Evolutionary conservation across 2,113 vertebrate genomes (phyloP), one percentile per base, ranked within the genome.

Genomic region (Synchiropus splendidus): DNA sequence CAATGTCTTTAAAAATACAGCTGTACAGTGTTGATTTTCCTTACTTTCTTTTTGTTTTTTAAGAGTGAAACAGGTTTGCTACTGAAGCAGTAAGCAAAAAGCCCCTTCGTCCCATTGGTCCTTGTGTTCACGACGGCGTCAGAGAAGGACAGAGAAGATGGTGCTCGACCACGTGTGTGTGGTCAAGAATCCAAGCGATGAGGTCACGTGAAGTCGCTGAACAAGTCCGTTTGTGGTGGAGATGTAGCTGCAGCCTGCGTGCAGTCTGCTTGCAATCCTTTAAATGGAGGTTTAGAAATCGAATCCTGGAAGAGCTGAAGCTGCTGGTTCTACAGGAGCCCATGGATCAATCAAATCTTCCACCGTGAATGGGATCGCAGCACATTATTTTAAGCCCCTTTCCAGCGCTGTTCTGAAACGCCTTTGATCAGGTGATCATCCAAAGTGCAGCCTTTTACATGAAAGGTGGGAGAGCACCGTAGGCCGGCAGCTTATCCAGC

Each of bases 61-160:
- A n/a, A n/a, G n/a, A n/a, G n/a, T n/a, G 8, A 57, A 56, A 54
- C 58, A 27, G 52, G 74, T 74, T 72, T 68, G 68, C 71, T 64
- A 62, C 72, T 64, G 60, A 48, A 71, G 59, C 64, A 80, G 74
- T 76, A 59, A 76, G 70, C 62, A 75, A 78, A 43, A 51, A 82
- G 79, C 75, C 77, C 77, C 73, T 73, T 77, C 31, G 31, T 77
- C 79, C 73, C 79, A 80, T 71, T 76, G 71, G 62, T 74, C 57
- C 51, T 69, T 48, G 6, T 61, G 34, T 51, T 46, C 32, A 61
- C 37, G 16, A 48, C 47, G 39, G 58, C 31, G 1, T 51, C 12
- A 27, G 21, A 56, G 36, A 59, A 67, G 64, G 45, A 18, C 17
- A 18, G 49, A 51, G 36, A 69, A 58, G 45, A 54, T 6, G 1